These are phyloP conservation scores for Tetranychus truncatus DNA, from an alignment of 2,888 invertebrate species.

Conservation along the genomic window DNA sequence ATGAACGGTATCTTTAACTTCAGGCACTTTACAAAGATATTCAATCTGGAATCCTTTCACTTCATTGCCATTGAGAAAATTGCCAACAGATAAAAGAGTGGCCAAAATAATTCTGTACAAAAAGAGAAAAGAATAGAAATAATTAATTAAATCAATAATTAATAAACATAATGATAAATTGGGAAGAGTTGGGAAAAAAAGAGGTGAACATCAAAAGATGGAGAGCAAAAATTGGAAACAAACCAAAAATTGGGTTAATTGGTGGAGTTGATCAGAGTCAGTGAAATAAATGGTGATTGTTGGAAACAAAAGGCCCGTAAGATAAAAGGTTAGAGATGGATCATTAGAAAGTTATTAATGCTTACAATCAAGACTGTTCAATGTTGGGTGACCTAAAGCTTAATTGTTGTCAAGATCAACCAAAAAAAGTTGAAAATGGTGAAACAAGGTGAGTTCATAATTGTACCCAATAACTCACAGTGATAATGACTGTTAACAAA, in stretches of 20 bases:
- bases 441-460: not conserved
- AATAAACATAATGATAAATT: not conserved
- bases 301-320: too few species aligned
- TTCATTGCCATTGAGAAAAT: slow-evolving; percentile 74
- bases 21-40: slow-evolving; percentile 79
- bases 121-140: not conserved
- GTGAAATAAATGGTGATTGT: too few species aligned
- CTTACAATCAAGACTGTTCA: not conserved
- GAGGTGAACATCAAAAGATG: too few species aligned
- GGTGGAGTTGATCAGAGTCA: not conserved
- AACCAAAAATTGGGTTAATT: not conserved
- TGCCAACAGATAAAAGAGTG: slow-evolving; percentile 79
- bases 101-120: slow-evolving; percentile 60
- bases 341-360: not conserved
- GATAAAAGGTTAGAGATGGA: not conserved
- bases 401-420: not conserved
- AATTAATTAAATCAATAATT: not conserved
- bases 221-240: too few species aligned
- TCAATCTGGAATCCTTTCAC: slow-evolving; percentile 94
- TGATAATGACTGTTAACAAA: not conserved
- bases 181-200: too few species aligned
- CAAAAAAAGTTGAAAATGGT: too few species aligned
- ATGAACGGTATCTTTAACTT: slow-evolving; percentile 96
- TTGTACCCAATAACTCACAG: not conserved
- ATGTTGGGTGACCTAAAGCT: not conserved